Conservation (phyloP, 2,888 invertebrate genomes). For the Troides helena region DNA sequence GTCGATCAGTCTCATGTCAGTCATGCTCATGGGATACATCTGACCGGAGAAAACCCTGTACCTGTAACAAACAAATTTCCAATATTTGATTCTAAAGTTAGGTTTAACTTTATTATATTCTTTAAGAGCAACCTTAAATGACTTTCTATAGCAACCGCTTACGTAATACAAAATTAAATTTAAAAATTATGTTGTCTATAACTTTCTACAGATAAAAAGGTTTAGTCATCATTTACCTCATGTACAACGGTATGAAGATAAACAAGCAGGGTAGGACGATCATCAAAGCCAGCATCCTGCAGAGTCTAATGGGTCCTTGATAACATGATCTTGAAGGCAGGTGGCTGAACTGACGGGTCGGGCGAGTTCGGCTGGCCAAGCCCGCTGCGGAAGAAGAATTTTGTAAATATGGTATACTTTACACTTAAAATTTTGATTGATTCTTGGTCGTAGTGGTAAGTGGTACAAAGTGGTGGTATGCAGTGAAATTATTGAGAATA, state of each 20-base stretch:
- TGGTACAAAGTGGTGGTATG: too few relatives aligned
- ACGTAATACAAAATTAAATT: too few relatives aligned
- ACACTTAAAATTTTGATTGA: too few relatives aligned
- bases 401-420: too few relatives aligned
- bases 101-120: too few relatives aligned
- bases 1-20: slow-evolving; percentile 88
- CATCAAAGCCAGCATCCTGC: slow-evolving; percentile 82
- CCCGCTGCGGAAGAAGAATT: slow-evolving; percentile 14
- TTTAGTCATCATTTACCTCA: slow-evolving; percentile 67
- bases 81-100: neutral
- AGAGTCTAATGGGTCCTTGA: slow-evolving; percentile 80
- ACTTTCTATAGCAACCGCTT: too few relatives aligned
- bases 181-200: too few relatives aligned
- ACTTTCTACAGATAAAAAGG: too few relatives aligned
- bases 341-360: slow-evolving; percentile 43
- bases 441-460: too few relatives aligned
- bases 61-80: slow-evolving; percentile 47
- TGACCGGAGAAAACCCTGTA: slow-evolving; percentile 86
- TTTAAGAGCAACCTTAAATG: too few relatives aligned
- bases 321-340: slow-evolving; percentile 53
- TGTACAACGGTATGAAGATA: slow-evolving; percentile 84
- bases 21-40: slow-evolving; percentile 86
- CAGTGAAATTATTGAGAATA: too few relatives aligned
- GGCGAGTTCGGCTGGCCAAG: slow-evolving; percentile 33
- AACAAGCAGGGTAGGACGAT: slow-evolving; percentile 84